phyloP scores from a whole-genome alignment of 92 coral and sea anemone genomes.

The Chrysogorgia sp. region DNA sequence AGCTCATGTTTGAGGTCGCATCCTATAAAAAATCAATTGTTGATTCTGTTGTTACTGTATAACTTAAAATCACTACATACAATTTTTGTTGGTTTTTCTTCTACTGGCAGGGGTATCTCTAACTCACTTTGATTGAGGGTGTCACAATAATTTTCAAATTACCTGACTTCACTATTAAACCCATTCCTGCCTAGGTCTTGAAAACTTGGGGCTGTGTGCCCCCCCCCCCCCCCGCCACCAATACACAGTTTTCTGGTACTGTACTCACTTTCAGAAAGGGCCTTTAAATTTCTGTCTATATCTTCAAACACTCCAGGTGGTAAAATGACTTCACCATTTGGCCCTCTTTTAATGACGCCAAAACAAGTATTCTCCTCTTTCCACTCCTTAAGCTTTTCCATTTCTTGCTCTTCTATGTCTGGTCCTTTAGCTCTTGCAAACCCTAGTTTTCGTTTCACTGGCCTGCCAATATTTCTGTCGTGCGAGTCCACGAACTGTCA shows the following conservation, averaged over 20 bases:
- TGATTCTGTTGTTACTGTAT: background rate
- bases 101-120: too few relatives aligned
- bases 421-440: background rate
- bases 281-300: background rate
- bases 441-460: too few relatives aligned
- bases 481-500: background rate
- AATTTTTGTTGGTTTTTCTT: too few relatives aligned
- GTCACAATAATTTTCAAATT: too few relatives aligned
- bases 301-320: background rate
- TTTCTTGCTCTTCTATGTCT: background rate
- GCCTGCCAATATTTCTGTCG: background rate
- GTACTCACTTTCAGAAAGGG: background rate
- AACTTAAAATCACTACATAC: background rate
- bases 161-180: too few relatives aligned
- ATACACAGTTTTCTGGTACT: background rate
- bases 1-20: slow-evolving; percentile 53
- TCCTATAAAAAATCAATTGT: slow-evolving; percentile 23
- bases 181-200: too few relatives aligned
- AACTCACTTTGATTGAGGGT: too few relatives aligned
- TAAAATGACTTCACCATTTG: background rate
- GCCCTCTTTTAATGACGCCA: background rate
- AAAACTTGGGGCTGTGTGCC: too few relatives aligned
- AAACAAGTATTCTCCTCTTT: slow-evolving; percentile 1
- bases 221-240: too few relatives aligned
- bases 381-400: background rate